A percentile compares a stretch with the other conserved stretches of the same genome.
Evolutionary conservation across 2,888 invertebrate species (phyloP).

Genomic region (Ceraclea dissimilis): DNA sequence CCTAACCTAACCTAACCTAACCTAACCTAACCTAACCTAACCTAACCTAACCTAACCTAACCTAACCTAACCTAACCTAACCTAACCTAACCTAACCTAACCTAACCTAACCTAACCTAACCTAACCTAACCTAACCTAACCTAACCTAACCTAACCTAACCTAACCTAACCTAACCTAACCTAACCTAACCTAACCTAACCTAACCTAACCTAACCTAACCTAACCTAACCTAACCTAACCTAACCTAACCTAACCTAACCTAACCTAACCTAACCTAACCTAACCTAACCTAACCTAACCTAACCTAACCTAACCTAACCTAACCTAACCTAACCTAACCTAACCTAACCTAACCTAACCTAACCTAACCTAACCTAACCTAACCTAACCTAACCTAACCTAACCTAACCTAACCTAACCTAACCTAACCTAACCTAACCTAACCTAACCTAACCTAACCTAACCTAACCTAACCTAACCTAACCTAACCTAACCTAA

Average conservation of each 20-base stretch:
- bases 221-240: constrained; percentile 2
- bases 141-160: constrained; percentile 2
- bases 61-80: constrained; percentile 2
- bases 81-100: constrained; percentile 2
- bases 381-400: constrained; percentile 2
- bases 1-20: constrained; percentile 2
- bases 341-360: constrained; percentile 2
- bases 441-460: constrained; percentile 2
- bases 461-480: constrained; percentile 2
- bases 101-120: constrained; percentile 2
- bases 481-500: constrained; percentile 2
- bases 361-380: constrained; percentile 2
- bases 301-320: constrained; percentile 2
- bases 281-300: constrained; percentile 2
- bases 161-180: constrained; percentile 2
- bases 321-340: constrained; percentile 2
- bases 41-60: constrained; percentile 2
- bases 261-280: constrained; percentile 2
- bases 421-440: constrained; percentile 2
- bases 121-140: constrained; percentile 2
- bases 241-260: constrained; percentile 2
- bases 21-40: constrained; percentile 2
- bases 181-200: constrained; percentile 2
- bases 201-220: constrained; percentile 2
- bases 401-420: constrained; percentile 2